Evolutionary conservation across 1,140 invertebrate genomes (phyloP).

Genomic region (Goniozus legneri): DNA sequence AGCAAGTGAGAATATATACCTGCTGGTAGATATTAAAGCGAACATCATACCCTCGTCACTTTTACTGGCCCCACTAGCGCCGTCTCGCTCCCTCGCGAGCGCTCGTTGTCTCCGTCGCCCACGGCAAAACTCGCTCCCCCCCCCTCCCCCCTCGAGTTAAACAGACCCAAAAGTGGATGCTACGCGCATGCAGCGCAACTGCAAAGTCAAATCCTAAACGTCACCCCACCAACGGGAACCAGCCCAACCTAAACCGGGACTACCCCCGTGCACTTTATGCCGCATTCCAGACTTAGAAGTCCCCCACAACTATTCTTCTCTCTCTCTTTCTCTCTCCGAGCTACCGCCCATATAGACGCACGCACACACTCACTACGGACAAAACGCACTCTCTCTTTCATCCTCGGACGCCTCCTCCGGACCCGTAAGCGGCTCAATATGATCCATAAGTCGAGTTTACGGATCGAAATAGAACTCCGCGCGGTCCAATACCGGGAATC

Average conservation of each 20-base stretch:
- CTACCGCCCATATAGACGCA: conserved; percentile 6
- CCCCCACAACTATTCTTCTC: conserved; percentile 18
- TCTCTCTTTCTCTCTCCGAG: conserved; percentile 20
- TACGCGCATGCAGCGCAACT: conserved; percentile 26
- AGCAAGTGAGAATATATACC: conserved; percentile 44
- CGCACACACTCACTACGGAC: conserved; percentile 13
- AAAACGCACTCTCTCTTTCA: conserved; percentile 7
- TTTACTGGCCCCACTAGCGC: conserved; percentile 32
- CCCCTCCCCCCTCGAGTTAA: conserved; percentile 18
- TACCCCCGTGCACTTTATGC: conserved; percentile 17
- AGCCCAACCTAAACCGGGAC: conserved; percentile 20
- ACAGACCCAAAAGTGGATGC: conserved; percentile 20
- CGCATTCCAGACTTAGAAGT: conserved; percentile 34
- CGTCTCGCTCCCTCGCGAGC: conserved; percentile 1
- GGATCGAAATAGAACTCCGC: too few species aligned
- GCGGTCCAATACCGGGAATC: too few species aligned
- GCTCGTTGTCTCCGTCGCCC: conserved; percentile 5
- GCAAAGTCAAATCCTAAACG: conserved; percentile 39
- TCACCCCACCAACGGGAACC: conserved; percentile 1
- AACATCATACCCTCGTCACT: conserved; percentile 54
- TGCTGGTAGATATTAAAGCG: conserved; percentile 51
- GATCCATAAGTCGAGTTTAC: too few species aligned
- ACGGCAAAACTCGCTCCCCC: conserved; percentile 1
- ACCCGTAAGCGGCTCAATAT: too few species aligned
- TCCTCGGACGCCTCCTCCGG: neutral